Evolutionary conservation across 2,888 invertebrate species (phyloP), one percentile per base, ranked within the genome.

Genomic region (Diarsia mendica): DNA sequence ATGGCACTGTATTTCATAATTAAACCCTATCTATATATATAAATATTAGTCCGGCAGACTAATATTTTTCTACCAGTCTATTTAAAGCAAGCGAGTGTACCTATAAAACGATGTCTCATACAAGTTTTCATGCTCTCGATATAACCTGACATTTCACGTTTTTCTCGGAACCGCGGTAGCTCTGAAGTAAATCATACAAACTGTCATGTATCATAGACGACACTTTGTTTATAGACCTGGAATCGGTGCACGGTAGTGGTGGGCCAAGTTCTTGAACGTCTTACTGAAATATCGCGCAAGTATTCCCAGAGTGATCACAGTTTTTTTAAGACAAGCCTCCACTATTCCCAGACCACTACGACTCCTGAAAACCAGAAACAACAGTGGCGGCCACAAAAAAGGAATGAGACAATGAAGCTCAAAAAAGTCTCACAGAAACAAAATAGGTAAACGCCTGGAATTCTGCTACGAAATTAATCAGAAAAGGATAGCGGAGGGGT

Each of bases 141-240:
- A 80, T 84, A 84, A 61, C 69, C 60, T 53, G 74, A 80, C 66
- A 67, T 80, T 75, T 67, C 39, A 68, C 58, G 65, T 66, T 82
- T 76, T 76, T 70, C 85, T 76, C 53, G 33, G 77, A 55, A 55
- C 20, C 28, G 67, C 23, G 72, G 70, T 71, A 67, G 18, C 60
- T 20, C 68, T 67, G 60, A 67, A 67, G 72, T 85, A 85, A 71
- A 85, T 82, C 82, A 82, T 67, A 77, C 51, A 28, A 76, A 70
- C 72, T 82, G 77, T 72, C 77, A 15, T 51, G 72, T 70, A 67
- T 48, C 49, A 66, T 53, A 11, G 18, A n/a, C 44, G 23, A 46
- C 48, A 67, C 48, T 46, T 46, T 60, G 69, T 67, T 8, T 6
- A 20, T n/a, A 72, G 58, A 72, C 72, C 85, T 76, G 69, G 68